Evolutionary conservation across 1,140 invertebrate species (phyloP), one percentile per base, ranked within the genome.

Genomic region (Trachymyrmex cornetzi): DNA sequence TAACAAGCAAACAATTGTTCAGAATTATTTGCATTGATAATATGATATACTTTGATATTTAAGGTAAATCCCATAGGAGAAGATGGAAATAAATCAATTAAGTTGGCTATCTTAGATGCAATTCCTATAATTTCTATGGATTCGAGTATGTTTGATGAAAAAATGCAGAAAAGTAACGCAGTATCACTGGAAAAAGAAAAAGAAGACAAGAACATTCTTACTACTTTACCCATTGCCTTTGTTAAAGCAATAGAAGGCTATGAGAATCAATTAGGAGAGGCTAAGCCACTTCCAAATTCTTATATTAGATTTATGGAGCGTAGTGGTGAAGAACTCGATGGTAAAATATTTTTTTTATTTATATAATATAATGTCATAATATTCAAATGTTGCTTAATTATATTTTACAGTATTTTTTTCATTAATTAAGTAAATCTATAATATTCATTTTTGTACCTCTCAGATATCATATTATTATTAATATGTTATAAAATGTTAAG

Each of bases 231-330:
- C 22, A 97, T 98, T 94, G 98, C 99, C 11, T 96, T 96, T 87
- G 98, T 97, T 91, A 97, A 97, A 92, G 97, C 98, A 91, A 94
- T 98, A 44, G 96, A 97, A 53, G 97, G 97, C 92, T 98, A 98
- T 94, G 96, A 96, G 81, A 71, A 88, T 48, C 96, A 97, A 90
- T 97, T 98, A 86, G 96, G 97, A 88, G 98, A 98, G 95, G 98
- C 98, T 12, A 97, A 98, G 85, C 95, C 97, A 3, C 95, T 97
- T 88, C 97, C 98, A 9, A 97, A 97, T 94, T 97, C 97, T 14
- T 99, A 98, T 93, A 97, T 98, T 59, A 96, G 98, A 89, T 99
- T 99, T 94, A 99, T 99, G 93, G 99, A 99, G 94, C 98, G 99
- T 92, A 98, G 98, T 64, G 97, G 97, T 7, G 99, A 99, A 94